Conservation (phyloP, 2,113 vertebrate genomes). For the Plectropomus leopardus region DNA sequence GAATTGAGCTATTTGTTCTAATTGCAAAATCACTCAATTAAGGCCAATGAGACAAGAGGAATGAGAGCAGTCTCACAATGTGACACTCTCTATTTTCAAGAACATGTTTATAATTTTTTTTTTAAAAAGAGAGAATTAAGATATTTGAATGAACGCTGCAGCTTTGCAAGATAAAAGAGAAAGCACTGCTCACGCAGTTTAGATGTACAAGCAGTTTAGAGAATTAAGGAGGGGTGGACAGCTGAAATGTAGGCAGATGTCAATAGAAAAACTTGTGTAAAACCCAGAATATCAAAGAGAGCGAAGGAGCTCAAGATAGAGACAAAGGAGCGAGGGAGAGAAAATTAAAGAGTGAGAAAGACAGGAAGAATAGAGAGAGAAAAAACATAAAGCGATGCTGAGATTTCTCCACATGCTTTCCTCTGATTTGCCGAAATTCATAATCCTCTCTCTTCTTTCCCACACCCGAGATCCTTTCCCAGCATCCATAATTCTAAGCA, state of each 20-base stretch:
- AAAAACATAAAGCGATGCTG: constrained; percentile 39
- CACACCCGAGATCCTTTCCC: constrained; percentile 61
- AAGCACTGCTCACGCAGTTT: constrained; percentile 20
- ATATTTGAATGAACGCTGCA: constrained; percentile 38
- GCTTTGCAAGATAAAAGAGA: constrained; percentile 2
- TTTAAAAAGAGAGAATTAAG: constrained; percentile 16
- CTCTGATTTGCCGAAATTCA: constrained; percentile 71
- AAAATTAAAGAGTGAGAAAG: constrained; percentile 56
- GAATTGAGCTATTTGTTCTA: constrained; percentile 19
- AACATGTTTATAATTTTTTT: constrained; percentile 13
- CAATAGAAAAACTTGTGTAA: constrained; percentile 30
- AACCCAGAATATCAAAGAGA: constrained; percentile 50
- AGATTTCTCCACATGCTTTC: constrained; percentile 65
- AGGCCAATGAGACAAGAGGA: constrained; percentile 27
- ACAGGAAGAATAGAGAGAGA: constrained; percentile 37
- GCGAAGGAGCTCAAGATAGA: constrained; percentile 45
- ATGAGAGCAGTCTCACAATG: constrained; percentile 1
- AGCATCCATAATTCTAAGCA: constrained; percentile 59
- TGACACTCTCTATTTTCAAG: constrained; percentile 28
- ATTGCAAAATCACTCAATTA: constrained; percentile 50
- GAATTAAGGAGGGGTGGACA: constrained; percentile 40
- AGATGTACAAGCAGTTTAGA: constrained; percentile 35
- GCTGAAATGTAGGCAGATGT: constrained; percentile 50
- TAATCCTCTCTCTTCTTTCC: constrained; percentile 64
- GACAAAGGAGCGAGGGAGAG: constrained; percentile 56